Percentiles rank a stretch among this genome's conserved stretches.
Evolutionary conservation across 2,888 invertebrate species (phyloP).

Genomic region (Agapetus fuscipes): DNA sequence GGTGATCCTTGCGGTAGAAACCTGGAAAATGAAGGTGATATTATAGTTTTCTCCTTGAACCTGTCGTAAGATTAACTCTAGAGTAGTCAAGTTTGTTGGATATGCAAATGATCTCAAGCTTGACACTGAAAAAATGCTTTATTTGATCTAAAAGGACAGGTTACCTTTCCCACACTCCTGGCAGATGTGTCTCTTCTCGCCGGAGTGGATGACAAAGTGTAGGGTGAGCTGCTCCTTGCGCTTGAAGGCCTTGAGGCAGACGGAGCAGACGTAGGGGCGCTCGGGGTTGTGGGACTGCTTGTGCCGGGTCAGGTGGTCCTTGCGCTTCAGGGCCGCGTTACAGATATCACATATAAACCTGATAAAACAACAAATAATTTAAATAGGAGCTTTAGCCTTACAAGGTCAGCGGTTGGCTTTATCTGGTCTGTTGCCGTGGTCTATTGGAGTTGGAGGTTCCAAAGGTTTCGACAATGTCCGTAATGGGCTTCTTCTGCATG

Average conservation of each 20-base stretch:
- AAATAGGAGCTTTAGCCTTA: background rate
- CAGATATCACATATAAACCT: slow-evolving; percentile 83
- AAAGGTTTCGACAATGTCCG: too few species aligned
- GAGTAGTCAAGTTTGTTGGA: too few species aligned
- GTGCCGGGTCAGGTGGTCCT: slow-evolving; percentile 78
- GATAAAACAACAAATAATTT: slow-evolving; percentile 1
- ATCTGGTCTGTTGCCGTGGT: too few species aligned
- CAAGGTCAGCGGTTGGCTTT: background rate
- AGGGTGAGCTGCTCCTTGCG: slow-evolving; percentile 81
- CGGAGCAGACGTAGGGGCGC: slow-evolving; percentile 78
- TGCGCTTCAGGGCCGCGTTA: slow-evolving; percentile 77
- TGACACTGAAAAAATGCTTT: too few species aligned
- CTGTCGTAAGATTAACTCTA: too few species aligned
- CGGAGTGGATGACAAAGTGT: slow-evolving; percentile 85
- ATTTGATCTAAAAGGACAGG: too few species aligned
- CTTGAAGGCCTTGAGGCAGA: slow-evolving; percentile 81
- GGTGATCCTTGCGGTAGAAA: slow-evolving; percentile 81
- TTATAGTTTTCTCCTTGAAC: too few species aligned
- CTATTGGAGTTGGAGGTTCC: too few species aligned
- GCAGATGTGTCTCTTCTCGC: slow-evolving; percentile 79
- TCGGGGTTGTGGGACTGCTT: slow-evolving; percentile 85
- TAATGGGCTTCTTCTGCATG: too few species aligned
- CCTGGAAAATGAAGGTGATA: slow-evolving; percentile 40
- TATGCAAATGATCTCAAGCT: too few species aligned
- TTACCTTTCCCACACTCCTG: slow-evolving; percentile 78